Percentiles rank a stretch among this genome's conserved stretches.
These are phyloP conservation scores for Lucilia sericata DNA, from an alignment of 1,140 invertebrate species.

Conservation along the genomic window DNA sequence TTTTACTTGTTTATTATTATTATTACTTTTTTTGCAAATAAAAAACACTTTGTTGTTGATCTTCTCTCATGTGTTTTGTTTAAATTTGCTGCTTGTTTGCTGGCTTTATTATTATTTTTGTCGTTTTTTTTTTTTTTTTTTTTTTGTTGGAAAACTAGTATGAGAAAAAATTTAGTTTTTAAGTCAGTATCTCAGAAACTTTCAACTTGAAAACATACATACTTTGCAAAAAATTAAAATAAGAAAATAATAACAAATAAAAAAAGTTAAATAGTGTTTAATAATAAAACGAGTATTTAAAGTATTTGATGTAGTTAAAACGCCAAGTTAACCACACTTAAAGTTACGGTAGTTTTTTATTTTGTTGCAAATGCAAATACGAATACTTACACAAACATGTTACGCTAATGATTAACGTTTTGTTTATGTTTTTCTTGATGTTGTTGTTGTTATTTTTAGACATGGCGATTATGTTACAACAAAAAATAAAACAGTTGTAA, in stretches of 20 bases:
- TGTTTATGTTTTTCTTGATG: neutral
- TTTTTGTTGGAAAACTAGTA: conserved; percentile 36
- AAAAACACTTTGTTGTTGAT: conserved; percentile 5
- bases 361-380: too few species aligned
- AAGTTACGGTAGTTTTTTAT: neutral
- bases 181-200: conserved; percentile 40
- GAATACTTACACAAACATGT: neutral
- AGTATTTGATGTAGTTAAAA: neutral
- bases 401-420: conserved; percentile 7
- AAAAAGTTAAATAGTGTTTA: neutral
- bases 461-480: neutral
- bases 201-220: conserved; percentile 13
- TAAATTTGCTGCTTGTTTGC: neutral
- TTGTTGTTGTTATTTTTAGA: neutral
- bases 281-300: neutral
- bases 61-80: neutral
- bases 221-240: conserved; percentile 1
- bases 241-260: neutral
- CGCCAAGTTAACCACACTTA: neutral
- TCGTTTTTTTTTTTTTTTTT: neutral
- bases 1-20: neutral
- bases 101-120: neutral
- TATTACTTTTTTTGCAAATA: conserved; percentile 15
- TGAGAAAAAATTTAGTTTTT: conserved; percentile 3
- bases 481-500: neutral